These are phyloP conservation scores for Microtus richardsoni DNA, from an alignment of 2,113 vertebrate species.

Conservation along the genomic window DNA sequence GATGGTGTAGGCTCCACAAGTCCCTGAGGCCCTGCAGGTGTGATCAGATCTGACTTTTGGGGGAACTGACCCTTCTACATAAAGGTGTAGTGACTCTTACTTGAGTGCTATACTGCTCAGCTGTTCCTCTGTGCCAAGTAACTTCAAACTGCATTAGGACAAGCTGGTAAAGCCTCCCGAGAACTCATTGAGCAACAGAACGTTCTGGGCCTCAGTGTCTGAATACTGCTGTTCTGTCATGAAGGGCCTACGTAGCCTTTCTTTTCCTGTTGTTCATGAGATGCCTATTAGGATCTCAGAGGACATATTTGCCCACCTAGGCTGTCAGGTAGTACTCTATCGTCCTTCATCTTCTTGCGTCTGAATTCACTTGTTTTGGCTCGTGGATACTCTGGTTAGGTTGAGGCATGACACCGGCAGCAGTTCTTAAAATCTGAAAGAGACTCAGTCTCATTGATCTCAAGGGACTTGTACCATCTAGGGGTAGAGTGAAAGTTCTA, in stretches of 20 bases:
- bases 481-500: not conserved
- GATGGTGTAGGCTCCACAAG: not conserved
- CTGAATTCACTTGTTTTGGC: not conserved
- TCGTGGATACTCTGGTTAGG: not conserved
- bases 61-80: not conserved
- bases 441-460: not conserved
- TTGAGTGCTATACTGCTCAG: not conserved
- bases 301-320: not conserved
- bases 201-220: not conserved
- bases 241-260: not conserved
- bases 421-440: not conserved
- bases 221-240: not conserved
- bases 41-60: not conserved
- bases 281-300: slow-evolving; percentile 74
- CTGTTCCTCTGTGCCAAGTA: not conserved
- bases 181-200: not conserved
- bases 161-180: not conserved
- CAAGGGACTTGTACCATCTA: not conserved
- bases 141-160: not conserved
- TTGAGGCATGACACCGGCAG: not conserved
- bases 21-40: not conserved
- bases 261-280: slow-evolving; percentile 65
- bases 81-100: not conserved
- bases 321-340: no score
- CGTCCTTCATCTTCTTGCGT: no score